Percentiles rank a stretch among this genome's conserved stretches.
Evolutionary conservation across 2,797 vertebrate species (phyloP).

Genomic region (Brachyrhaphis roseni): DNA sequence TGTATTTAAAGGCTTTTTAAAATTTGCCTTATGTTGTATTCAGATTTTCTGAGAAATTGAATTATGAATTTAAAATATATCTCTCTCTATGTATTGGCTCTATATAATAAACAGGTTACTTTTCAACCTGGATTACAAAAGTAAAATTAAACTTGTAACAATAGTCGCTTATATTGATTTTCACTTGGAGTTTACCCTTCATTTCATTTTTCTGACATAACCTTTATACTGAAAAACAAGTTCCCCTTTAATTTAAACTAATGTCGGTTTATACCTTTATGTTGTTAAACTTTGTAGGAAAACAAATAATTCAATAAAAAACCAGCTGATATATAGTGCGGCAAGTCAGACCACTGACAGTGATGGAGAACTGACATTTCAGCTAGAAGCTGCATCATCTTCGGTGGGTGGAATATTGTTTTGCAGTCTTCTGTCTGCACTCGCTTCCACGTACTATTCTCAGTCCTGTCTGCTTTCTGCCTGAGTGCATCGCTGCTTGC

Average conservation of each 20-base stretch:
- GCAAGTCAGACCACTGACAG: neutral
- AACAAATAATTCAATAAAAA: neutral
- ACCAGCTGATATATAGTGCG: neutral
- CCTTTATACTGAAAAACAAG: neutral
- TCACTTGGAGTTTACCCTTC: neutral
- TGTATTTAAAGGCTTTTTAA: neutral
- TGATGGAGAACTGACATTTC: neutral
- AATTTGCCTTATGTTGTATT: neutral
- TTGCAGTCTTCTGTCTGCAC: conserved; percentile 4
- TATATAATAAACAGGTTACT: neutral
- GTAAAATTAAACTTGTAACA: neutral
- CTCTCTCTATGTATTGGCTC: neutral
- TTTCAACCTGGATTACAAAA: neutral
- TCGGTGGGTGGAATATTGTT: conserved; percentile 7
- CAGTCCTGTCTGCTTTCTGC: conserved; percentile 8
- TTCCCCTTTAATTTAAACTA: neutral
- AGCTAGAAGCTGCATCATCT: neutral
- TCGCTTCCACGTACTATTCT: conserved; percentile 5
- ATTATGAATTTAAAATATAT: neutral
- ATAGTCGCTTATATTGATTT: neutral
- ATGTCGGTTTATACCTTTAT: neutral
- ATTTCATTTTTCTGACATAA: neutral
- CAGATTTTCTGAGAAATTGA: neutral
- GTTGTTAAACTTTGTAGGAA: neutral
- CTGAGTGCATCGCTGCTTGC: neutral